These are phyloP conservation scores for Acronicta aceris DNA, from an alignment of 2,888 invertebrate species.

Conservation along the genomic window DNA sequence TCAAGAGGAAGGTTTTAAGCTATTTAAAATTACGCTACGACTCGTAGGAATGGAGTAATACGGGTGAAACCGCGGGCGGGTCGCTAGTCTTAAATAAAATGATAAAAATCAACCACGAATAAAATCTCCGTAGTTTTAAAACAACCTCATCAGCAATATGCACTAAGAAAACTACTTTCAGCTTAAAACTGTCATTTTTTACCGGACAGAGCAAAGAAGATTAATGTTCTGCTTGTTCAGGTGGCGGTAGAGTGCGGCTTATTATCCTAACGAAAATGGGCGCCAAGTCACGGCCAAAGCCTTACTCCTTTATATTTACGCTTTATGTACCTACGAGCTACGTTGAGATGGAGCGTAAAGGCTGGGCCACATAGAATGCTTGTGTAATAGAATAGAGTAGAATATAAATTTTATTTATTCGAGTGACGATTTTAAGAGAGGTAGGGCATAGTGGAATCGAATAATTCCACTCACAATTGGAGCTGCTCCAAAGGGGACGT, in stretches of 20 bases:
- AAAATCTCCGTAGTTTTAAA: constrained; percentile 12
- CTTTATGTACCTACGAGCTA: constrained; percentile 20
- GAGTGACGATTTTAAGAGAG: too few species aligned
- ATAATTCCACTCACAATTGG: too few species aligned
- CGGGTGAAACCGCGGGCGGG: too few species aligned
- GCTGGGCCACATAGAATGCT: too few species aligned
- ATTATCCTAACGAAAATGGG: constrained; percentile 47
- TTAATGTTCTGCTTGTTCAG: constrained; percentile 49
- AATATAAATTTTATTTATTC: too few species aligned
- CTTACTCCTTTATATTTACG: constrained; percentile 28
- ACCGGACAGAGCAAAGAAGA: constrained; percentile 41
- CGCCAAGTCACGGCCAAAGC: constrained; percentile 29
- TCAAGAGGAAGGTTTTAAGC: too few species aligned
- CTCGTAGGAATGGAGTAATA: too few species aligned
- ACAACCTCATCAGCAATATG: constrained; percentile 29
- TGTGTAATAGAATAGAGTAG: too few species aligned
- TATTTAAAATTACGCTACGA: too few species aligned
- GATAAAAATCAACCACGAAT: neutral
- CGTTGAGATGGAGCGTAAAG: constrained; percentile 8
- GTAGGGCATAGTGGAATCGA: too few species aligned
- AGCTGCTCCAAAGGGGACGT: too few species aligned
- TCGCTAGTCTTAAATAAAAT: neutral
- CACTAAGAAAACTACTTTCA: constrained; percentile 31
- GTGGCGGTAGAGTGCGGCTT: constrained; percentile 37
- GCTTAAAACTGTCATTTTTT: constrained; percentile 43